Evolutionary conservation across 2,888 invertebrate genomes (phyloP).

Genomic region (Dasypogon diadema): DNA sequence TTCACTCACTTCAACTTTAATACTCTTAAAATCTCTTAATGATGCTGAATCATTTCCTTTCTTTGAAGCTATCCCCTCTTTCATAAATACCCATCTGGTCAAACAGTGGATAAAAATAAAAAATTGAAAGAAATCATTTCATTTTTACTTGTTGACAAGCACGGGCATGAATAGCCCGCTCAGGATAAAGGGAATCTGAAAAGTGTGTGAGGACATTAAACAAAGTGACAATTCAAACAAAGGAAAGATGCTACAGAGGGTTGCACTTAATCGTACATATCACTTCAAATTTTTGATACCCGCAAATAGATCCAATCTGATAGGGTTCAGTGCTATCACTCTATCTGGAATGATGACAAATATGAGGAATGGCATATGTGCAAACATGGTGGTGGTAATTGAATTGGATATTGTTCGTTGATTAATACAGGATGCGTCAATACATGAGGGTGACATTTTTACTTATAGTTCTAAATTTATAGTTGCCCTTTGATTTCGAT

Average conservation of each 20-base stretch:
- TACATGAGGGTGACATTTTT: too few relatives aligned
- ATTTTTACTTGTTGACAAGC: conserved; percentile 50
- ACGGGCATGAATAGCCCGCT: not conserved
- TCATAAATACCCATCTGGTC: conserved; percentile 10
- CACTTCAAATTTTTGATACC: conserved; percentile 21
- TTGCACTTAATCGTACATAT: conserved; percentile 7
- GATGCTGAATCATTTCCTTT: too few relatives aligned
- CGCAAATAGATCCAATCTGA: conserved; percentile 26
- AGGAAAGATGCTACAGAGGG: conserved; percentile 28
- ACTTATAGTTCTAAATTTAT: too few relatives aligned
- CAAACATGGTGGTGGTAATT: conserved; percentile 67
- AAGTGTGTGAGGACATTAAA: conserved; percentile 15
- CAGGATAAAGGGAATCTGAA: not conserved
- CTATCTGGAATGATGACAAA: conserved; percentile 64
- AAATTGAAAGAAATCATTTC: conserved; percentile 40
- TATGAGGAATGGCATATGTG: conserved; percentile 69
- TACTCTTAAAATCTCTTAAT: too few relatives aligned
- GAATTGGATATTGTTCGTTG: conserved; percentile 60
- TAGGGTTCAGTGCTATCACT: conserved; percentile 18
- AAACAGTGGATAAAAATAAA: conserved; percentile 34
- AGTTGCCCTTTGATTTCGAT: too few relatives aligned
- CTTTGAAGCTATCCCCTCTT: not conserved
- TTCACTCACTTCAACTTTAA: too few relatives aligned
- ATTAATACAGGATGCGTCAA: not conserved
- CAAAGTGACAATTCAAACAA: conserved; percentile 47